Conservation (phyloP, 2,888 invertebrate species). For the Perizoma affinitatum region DNA sequence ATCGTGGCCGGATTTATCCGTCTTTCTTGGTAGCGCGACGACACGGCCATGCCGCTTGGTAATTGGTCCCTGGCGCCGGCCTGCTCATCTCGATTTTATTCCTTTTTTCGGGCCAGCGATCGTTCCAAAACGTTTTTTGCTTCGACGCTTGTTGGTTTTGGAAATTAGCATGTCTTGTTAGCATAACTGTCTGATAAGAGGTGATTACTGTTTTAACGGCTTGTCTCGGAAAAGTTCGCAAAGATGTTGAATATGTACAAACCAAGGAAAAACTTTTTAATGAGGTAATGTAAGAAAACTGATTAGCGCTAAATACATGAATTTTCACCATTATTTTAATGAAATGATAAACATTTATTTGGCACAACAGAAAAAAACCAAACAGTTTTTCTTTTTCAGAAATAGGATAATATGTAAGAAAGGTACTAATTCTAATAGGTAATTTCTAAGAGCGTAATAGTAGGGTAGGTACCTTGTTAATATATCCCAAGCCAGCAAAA, state of each 20-base stretch:
- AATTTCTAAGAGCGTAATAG: too few species aligned
- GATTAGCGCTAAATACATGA: too few species aligned
- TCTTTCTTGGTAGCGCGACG: background rate
- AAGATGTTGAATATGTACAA: too few species aligned
- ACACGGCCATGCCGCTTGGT: constrained; percentile 35
- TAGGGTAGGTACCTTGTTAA: too few species aligned
- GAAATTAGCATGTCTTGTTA: constrained; percentile 84
- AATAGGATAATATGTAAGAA: too few species aligned
- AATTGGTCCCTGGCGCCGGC: constrained; percentile 81
- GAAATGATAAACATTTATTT: too few species aligned
- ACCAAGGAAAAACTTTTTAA: too few species aligned
- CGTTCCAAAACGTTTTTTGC: constrained; percentile 56
- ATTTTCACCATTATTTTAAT: too few species aligned
- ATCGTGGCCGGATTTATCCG: constrained; percentile 3
- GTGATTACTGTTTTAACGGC: constrained; percentile 77
- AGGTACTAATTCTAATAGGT: too few species aligned
- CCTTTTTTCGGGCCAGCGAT: constrained; percentile 67
- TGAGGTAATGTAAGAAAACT: too few species aligned
- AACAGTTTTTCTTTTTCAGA: too few species aligned
- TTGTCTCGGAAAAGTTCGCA: constrained; percentile 27
- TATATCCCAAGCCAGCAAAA: background rate
- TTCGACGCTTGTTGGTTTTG: constrained; percentile 80
- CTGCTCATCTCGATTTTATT: constrained; percentile 64
- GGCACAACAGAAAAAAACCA: too few species aligned
- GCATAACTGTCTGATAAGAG: constrained; percentile 79